phyloP scores from a whole-genome alignment of 2,797 vertebrate species.

The Ceyx erithaca region DNA sequence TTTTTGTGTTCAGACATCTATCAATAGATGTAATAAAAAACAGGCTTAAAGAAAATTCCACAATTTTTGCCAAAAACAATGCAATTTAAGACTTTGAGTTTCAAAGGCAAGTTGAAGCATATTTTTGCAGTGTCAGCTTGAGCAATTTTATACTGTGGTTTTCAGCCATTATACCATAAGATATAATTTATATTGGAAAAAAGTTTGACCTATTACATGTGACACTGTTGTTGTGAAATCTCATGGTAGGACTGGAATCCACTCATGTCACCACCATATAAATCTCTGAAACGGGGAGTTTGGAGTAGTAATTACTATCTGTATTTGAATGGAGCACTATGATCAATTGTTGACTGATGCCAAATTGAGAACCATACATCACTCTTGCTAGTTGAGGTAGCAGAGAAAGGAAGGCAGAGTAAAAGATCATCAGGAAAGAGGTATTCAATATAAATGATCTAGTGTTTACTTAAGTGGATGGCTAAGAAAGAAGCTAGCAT shows the following conservation, averaged over 20 bases:
- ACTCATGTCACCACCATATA: conserved; percentile 21
- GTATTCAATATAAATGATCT: conserved; percentile 33
- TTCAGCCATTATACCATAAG: conserved; percentile 6
- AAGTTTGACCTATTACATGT: background rate
- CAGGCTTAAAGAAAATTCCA: conserved; percentile 1
- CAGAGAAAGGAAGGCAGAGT: conserved; percentile 5
- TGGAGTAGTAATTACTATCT: background rate
- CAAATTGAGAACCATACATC: conserved; percentile 47
- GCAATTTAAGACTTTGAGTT: conserved; percentile 27
- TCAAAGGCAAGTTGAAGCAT: background rate
- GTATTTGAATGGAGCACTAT: conserved; percentile 1
- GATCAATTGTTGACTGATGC: conserved; percentile 37
- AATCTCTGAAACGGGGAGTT: conserved; percentile 44
- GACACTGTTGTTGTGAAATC: conserved; percentile 33
- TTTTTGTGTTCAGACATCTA: background rate
- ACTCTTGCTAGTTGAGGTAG: conserved; percentile 35
- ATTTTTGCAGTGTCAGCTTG: conserved; percentile 36
- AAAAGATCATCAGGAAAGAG: conserved; percentile 40
- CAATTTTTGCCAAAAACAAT: background rate
- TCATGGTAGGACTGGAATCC: conserved; percentile 44
- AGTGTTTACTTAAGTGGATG: conserved; percentile 26
- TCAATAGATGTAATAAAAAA: conserved; percentile 12
- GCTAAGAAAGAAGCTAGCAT: background rate
- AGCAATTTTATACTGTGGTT: conserved; percentile 37
- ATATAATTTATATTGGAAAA: conserved; percentile 46